These are phyloP conservation scores for Tricholaema leucomelas DNA, from an alignment of 2,113 vertebrate genomes.

Conservation along the genomic window DNA sequence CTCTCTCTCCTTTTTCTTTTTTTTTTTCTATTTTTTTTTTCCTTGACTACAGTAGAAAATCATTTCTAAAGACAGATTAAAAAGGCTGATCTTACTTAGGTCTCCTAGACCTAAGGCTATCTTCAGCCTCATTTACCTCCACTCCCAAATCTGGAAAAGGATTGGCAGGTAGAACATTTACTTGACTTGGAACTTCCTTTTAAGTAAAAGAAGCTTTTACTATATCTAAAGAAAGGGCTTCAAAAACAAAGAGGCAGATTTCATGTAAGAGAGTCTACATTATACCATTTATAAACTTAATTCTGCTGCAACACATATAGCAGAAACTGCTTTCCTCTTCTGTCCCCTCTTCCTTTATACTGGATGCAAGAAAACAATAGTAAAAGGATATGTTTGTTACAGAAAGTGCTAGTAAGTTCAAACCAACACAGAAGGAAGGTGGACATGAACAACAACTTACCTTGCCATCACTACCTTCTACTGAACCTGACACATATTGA, in stretches of 20 bases:
- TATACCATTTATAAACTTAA: neutral
- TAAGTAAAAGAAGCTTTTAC: neutral
- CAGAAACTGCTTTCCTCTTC: neutral
- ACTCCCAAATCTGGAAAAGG: neutral
- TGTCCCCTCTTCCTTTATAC: neutral
- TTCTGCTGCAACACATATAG: neutral
- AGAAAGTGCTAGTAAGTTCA: neutral
- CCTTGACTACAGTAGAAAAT: neutral
- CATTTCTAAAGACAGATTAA: neutral
- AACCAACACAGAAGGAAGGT: neutral
- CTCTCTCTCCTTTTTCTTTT: neutral
- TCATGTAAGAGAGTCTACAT: neutral
- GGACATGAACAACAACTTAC: neutral
- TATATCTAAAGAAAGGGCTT: neutral
- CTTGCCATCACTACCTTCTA: neutral
- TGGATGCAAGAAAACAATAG: neutral
- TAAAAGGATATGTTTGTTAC: neutral
- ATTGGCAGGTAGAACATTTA: slow-evolving; percentile 18
- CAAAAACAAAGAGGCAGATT: neutral
- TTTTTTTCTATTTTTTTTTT: no score
- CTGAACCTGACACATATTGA: accelerated
- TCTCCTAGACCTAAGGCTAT: neutral
- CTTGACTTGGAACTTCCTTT: neutral
- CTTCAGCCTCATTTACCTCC: slow-evolving; percentile 22
- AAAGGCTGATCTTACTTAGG: neutral